Conservation (phyloP, 2,113 vertebrate species). For the Sapajus apella region DNA sequence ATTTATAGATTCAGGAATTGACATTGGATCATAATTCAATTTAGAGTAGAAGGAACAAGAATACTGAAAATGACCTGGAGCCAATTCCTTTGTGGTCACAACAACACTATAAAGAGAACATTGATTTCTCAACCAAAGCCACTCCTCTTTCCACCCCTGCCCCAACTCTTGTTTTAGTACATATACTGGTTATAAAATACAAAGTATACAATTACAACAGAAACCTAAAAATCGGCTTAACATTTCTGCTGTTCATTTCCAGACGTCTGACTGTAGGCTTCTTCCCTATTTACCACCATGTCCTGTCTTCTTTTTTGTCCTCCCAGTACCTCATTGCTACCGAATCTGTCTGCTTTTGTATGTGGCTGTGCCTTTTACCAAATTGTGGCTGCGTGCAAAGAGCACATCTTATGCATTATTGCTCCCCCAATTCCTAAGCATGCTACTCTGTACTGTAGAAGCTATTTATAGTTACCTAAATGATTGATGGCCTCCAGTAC, state of each 20-base stretch:
- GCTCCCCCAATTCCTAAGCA: background rate
- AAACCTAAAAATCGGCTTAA: background rate
- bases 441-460: background rate
- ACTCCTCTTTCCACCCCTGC: background rate
- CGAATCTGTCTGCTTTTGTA: background rate
- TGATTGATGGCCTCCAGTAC: background rate
- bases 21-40: constrained; percentile 64
- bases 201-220: background rate
- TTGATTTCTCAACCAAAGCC: background rate
- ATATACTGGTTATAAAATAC: background rate
- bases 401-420: background rate
- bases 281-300: background rate
- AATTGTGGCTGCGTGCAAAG: background rate
- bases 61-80: constrained; percentile 13
- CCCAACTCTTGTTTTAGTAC: background rate
- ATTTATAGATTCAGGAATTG: constrained; percentile 70
- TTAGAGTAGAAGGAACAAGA: constrained; percentile 35
- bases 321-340: background rate
- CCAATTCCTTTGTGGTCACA: constrained; percentile 24
- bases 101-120: background rate
- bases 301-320: background rate
- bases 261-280: background rate
- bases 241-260: background rate
- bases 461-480: background rate
- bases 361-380: background rate